Evolutionary conservation across 2,888 invertebrate species (phyloP).

Genomic region (Folsomia manolachei): DNA sequence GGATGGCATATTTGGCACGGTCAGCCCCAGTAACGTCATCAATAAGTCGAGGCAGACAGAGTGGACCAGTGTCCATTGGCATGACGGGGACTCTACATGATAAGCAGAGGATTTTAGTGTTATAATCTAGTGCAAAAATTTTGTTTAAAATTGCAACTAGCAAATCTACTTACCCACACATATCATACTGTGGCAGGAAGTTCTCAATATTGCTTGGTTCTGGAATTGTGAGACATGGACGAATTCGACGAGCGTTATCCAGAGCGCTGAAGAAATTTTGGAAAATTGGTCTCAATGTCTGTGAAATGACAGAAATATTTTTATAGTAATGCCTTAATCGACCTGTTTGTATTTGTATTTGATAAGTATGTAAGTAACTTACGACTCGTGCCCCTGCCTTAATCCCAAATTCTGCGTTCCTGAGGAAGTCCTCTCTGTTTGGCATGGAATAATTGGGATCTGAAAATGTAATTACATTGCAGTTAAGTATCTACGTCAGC

Average conservation of each 20-base stretch:
- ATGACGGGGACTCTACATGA: constrained; percentile 35
- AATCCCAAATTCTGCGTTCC: constrained; percentile 30
- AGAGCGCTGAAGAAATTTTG: constrained; percentile 63
- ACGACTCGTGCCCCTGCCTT: constrained; percentile 34
- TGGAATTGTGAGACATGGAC: constrained; percentile 32
- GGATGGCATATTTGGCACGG: constrained; percentile 42
- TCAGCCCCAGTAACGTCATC: constrained; percentile 46
- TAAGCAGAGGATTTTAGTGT: too few species aligned
- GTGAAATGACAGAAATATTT: constrained; percentile 21
- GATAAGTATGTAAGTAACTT: constrained; percentile 9
- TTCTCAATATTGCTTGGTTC: constrained; percentile 36
- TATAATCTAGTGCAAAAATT: too few species aligned
- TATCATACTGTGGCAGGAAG: constrained; percentile 39
- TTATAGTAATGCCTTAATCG: neutral
- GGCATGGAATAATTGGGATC: constrained; percentile 41
- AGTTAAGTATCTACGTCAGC: neutral
- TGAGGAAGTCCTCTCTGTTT: constrained; percentile 35
- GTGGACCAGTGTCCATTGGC: constrained; percentile 33
- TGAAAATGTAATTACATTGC: constrained; percentile 8
- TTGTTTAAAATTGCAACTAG: neutral
- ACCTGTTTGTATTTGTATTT: neutral
- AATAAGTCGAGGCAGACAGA: constrained; percentile 15
- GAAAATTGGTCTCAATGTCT: constrained; percentile 54
- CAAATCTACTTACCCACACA: constrained; percentile 31
- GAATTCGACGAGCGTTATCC: constrained; percentile 57